Conservation (phyloP, 2,888 invertebrate species). For the Phengaris alcon region DNA sequence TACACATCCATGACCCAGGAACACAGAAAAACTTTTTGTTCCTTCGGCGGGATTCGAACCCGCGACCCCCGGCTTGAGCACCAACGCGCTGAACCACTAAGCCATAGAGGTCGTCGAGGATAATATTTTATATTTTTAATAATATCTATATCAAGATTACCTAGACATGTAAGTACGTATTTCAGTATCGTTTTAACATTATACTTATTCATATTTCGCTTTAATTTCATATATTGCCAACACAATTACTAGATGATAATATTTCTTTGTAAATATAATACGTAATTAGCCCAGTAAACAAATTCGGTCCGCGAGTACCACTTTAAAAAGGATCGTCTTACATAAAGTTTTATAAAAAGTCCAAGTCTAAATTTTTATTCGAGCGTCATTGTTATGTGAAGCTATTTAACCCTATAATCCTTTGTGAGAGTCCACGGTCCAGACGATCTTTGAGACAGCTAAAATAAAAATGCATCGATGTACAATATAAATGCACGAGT, state of each 20-base stretch:
- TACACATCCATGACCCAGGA: no score
- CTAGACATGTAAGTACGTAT: no score
- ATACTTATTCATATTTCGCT: no score
- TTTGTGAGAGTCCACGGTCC: conserved; percentile 16
- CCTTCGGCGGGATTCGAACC: no score
- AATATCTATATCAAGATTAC: no score
- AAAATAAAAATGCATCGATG: conserved; percentile 31
- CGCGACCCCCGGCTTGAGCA: no score
- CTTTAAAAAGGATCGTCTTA: conserved; percentile 17
- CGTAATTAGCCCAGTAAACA: neutral
- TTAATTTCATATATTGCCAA: no score
- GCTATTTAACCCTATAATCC: conserved; percentile 27
- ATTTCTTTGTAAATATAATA: neutral
- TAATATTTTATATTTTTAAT: neutral
- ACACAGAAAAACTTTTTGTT: no score
- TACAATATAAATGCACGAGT: conserved; percentile 32
- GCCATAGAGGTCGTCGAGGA: no score
- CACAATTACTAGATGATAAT: no score
- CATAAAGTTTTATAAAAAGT: conserved; percentile 4
- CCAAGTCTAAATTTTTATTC: conserved; percentile 13
- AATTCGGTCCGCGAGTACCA: neutral
- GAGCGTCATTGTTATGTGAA: conserved; percentile 26
- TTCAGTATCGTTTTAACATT: no score
- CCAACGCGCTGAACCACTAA: no score
- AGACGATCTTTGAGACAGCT: conserved; percentile 23